Evolutionary conservation across 2,113 vertebrate genomes (phyloP).

Genomic region (Psilopogon haemacephalus): DNA sequence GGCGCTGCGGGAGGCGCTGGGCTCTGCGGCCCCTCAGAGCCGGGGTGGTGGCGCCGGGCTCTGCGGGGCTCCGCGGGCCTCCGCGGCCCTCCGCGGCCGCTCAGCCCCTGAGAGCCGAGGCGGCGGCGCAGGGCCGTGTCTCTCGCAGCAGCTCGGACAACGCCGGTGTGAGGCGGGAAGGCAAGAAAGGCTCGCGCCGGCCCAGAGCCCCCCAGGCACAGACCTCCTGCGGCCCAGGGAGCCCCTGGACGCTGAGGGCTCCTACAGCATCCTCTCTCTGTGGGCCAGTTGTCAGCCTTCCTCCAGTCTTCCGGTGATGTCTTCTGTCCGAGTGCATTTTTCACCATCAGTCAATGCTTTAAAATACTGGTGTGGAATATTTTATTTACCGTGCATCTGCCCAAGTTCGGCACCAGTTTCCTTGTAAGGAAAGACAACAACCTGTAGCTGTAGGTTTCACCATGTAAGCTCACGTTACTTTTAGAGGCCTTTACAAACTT

Average conservation of each 20-base stretch:
- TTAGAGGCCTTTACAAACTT: background rate
- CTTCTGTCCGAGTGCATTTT: background rate
- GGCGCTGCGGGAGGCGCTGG: background rate
- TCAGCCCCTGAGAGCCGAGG: too few species aligned
- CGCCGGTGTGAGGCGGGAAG: background rate
- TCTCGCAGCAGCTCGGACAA: background rate
- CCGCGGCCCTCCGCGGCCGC: too few species aligned
- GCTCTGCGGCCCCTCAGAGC: too few species aligned
- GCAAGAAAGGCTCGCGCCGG: background rate
- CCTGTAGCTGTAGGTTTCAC: background rate
- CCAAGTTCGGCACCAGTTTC: accelerated
- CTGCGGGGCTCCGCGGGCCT: too few species aligned
- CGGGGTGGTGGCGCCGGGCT: too few species aligned
- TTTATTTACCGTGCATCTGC: background rate
- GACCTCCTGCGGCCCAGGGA: background rate
- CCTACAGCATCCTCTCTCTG: accelerated
- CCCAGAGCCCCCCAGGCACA: background rate
- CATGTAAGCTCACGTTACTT: accelerated
- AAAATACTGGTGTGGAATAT: too few species aligned
- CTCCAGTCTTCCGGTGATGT: accelerated
- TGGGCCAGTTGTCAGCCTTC: accelerated
- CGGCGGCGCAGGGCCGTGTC: too few species aligned
- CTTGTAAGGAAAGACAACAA: too few species aligned
- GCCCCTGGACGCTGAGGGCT: background rate
- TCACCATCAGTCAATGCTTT: accelerated